These are phyloP conservation scores for Girardia tigrina DNA, from an alignment of 2,888 invertebrate genomes.

Conservation along the genomic window DNA sequence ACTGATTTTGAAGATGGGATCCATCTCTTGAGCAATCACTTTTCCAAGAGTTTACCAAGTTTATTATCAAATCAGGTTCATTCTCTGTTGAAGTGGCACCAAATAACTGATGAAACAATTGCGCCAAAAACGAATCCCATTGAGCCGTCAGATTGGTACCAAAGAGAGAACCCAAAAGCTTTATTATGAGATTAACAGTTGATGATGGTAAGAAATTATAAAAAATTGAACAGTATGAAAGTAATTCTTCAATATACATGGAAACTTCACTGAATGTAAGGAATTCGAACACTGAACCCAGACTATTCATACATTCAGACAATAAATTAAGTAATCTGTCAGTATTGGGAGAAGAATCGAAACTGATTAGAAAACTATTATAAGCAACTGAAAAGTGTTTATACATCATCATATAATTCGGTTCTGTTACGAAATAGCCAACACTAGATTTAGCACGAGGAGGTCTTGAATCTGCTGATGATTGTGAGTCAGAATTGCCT, in stretches of 20 bases:
- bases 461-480: background rate
- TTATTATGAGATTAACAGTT: background rate
- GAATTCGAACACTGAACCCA: background rate
- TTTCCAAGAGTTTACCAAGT: background rate
- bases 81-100: background rate
- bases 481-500: background rate
- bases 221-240: background rate
- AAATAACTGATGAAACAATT: slow-evolving; percentile 26
- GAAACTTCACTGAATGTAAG: slow-evolving; percentile 3
- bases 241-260: slow-evolving; percentile 19
- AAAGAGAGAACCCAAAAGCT: slow-evolving; percentile 60
- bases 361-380: background rate
- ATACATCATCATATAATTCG: background rate
- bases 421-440: background rate
- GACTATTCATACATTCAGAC: background rate
- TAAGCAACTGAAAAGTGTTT: slow-evolving; percentile 2
- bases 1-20: background rate
- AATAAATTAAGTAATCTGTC: background rate
- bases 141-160: slow-evolving; percentile 59
- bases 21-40: background rate
- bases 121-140: slow-evolving; percentile 41
- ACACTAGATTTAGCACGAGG: background rate
- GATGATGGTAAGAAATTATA: background rate
- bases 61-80: background rate
- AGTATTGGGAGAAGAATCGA: background rate